Base-by-base conservation (phyloP, 2,888 invertebrate species). In the Mycalesis mineus region DNA sequence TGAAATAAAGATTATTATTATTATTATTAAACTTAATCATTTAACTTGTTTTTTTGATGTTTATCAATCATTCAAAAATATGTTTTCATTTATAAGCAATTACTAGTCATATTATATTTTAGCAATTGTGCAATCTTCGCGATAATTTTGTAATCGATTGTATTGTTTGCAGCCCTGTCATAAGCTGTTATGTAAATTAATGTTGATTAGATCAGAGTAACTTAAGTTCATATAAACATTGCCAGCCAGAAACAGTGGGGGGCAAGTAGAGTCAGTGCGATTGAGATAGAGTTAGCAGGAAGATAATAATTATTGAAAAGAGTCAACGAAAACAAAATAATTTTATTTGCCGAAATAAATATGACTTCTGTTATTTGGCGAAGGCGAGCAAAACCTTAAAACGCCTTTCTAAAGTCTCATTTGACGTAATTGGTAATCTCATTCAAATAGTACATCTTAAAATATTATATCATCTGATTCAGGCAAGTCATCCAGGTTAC, bases 131-230 rank as follows among this genome's bases (percentile, higher is more conserved):
- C 13, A 44, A 44, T 48, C 40, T 33, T 56, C 42, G 42, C 36
- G 31, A 56, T 42, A 29, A 56, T 50, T 56, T 33, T 22, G 44
- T 41, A 40, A 57, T 37, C 41, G 48, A 42, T 39, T 49, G 33
- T 40, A 33, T 14, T 31, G 31, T 15, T 14, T 31, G 6, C 48
- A 31, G 13, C 36, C 28, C n/a, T 31, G 14, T 13, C 7, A 41
- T n/a, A 42, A 50, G 13, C 8, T 22, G 22, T 37, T 49, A 37
- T 22, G 49, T 49, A 49, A 37, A 49, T 36, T 37, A 37, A 49
- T 8, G 11, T n/a, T 22, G 36, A 51, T 40, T 31, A 40, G 40
- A 40, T 40, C 40, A 39, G 48, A 36, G 17, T 9, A 22, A 2
- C 2, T 22, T 22, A 17, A 11, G 17, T 8, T 14, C 14, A 50